These are phyloP conservation scores for Xenopus borealis DNA, from an alignment of 2,113 vertebrate genomes.

Conservation along the genomic window DNA sequence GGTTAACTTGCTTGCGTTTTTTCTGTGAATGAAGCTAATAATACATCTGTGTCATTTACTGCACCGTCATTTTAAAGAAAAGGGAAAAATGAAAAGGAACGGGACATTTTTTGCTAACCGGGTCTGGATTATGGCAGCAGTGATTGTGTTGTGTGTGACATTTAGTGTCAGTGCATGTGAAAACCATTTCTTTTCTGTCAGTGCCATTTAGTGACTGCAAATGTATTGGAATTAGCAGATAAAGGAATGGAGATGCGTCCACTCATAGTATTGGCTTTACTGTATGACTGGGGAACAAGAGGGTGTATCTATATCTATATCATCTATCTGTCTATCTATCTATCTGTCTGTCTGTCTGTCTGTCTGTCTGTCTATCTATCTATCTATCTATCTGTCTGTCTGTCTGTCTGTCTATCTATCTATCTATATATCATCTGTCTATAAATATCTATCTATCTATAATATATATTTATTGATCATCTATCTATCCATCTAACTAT, in stretches of 20 bases:
- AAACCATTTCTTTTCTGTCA: conserved; percentile 26
- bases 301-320: not conserved
- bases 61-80: not conserved
- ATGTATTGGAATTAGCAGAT: not conserved
- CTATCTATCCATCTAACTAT: no score
- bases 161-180: conserved; percentile 24
- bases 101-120: not conserved
- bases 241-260: not conserved
- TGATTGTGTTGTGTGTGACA: conserved; percentile 7
- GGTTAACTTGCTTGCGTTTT: not conserved
- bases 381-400: no score
- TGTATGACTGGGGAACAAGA: no score
- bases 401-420: no score
- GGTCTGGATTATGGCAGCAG: conserved; percentile 8
- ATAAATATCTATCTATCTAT: no score
- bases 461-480: no score
- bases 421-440: no score
- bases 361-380: no score
- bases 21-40: not conserved
- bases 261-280: no score
- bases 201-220: conserved; percentile 19
- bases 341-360: no score
- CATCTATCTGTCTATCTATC: no score
- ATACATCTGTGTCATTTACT: not conserved
- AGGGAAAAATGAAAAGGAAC: not conserved